Base-by-base conservation (phyloP, 1,140 invertebrate genomes). In the Venturia canescens region DNA sequence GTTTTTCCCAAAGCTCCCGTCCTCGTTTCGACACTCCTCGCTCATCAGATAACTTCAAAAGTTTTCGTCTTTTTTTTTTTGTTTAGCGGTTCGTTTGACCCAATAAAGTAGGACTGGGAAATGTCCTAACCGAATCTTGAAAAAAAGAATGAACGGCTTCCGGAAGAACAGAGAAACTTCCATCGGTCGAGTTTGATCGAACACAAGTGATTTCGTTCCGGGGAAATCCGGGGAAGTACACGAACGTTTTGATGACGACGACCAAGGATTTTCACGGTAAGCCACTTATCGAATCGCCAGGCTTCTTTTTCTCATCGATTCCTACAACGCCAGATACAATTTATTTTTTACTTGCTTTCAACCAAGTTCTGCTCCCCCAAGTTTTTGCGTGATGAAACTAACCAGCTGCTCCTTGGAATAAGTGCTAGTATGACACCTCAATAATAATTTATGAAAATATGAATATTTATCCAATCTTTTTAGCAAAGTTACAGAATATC, bases 271-370 rank as follows among this genome's bases (percentile, higher is more conserved):
- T 72, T 69, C 57, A 16, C 57, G 66, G 18, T 82, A 82, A 82
- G 81, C 77, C 81, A 82, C 81, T 82, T 82, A 82, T 82, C 81
- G 74, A 79, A 21, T 34, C 75, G 67, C 44, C 23, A 23, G 23
- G 11, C 27, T 74, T 48, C 53, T 27, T 26, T 74, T 53, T 26
- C 34, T 74, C 29, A 3, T 31, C 27, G 29, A 13, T 34, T 29
- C 29, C 66, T 21, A 44, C 69, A 31, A 63, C 31, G 38, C 29
- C n/a, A 27, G 66, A 71, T 70, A 80, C 60, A 76, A 27, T 76
- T 29, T 77, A 60, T 70, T 81, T 48, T 31, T 27, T 3, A 29
- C 13, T 16, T 60, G 53, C 63, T 29, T 69, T 29, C 53, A n/a
- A 72, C 75, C 63, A 81, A 71, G 48, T 81, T 70, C 48, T 48